Evolutionary conservation across 2,797 vertebrate genomes (phyloP), one percentile per base, ranked within the genome.

Genomic region (Bradypodion pumilum): DNA sequence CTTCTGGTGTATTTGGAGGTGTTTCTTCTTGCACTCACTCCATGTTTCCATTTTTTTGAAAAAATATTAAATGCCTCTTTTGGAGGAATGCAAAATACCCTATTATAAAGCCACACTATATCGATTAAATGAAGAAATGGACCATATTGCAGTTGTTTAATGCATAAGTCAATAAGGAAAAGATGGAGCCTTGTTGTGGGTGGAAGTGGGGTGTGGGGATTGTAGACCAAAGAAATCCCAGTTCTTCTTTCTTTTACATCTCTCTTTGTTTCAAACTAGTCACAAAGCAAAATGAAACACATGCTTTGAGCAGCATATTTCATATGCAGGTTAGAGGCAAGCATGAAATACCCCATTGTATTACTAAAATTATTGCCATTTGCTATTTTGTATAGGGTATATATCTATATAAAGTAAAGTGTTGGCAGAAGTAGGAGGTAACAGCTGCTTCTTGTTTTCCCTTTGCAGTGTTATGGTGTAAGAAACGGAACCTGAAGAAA

Each of bases 1-100:
- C 23, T 74, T 46, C 60, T 82, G 46, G n/a, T 69, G 8, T 52
- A 56, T 80, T 80, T 80, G 52, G 49, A 65, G 56, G 49, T 80
- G 65, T 25, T 37, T 56, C 56, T 29, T 68, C 42, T 80, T 46
- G 59, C 29, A 74, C 44, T 74, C 32, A 74, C 46, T 74, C 25
- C 32, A 66, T 80, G 25, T 21, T 72, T 44, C 62, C 2, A 29
- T 62, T 56, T 60, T 60, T 37, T 37, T 62, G n/a, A n/a, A n/a
- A n/a, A n/a, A n/a, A n/a, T n/a, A n/a, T n/a, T 13, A 8, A 27
- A 44, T 82, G 32, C 27, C 25, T 66, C 44, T 62, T n/a, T 21
- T 27, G 37, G 73, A 73, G 56, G 21, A 9, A 46, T 21, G 60
- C 52, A 60, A 35, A 75, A 42, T 13, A 19, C 52, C 52, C 56